A percentile compares a stretch with the other conserved stretches of the same genome.
These are phyloP conservation scores for Sebastes matsubarae DNA, from an alignment of 2,797 vertebrate genomes.

Conservation along the genomic window DNA sequence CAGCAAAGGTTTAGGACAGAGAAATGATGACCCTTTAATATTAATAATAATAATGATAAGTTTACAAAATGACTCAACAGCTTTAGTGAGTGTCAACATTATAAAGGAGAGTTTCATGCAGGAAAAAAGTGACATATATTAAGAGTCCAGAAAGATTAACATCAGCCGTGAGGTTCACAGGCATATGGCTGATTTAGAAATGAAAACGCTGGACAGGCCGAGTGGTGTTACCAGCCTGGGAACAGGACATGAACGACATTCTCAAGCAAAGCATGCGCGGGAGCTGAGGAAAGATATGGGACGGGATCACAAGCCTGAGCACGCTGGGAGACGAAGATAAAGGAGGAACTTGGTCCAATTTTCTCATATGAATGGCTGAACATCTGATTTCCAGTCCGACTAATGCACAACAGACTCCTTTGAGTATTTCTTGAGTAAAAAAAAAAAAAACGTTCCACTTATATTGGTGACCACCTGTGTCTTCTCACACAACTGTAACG, in stretches of 20 bases:
- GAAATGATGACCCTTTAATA: neutral
- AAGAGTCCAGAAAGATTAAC: neutral
- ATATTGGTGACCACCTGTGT: constrained; percentile 38
- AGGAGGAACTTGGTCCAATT: constrained; percentile 39
- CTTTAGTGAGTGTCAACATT: neutral
- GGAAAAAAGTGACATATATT: constrained; percentile 7
- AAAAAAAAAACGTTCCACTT: neutral
- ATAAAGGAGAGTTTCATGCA: constrained; percentile 14
- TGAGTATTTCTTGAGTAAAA: constrained; percentile 17
- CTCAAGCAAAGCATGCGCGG: constrained; percentile 66
- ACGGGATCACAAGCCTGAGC: constrained; percentile 45
- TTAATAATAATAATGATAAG: neutral
- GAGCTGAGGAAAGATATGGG: constrained; percentile 41
- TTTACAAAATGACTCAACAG: neutral
- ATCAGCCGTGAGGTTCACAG: constrained; percentile 14
- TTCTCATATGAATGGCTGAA: constrained; percentile 48
- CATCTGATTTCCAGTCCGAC: constrained; percentile 57
- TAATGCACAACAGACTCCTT: constrained; percentile 34
- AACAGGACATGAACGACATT: constrained; percentile 51
- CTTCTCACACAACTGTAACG: constrained; percentile 11
- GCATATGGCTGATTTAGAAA: constrained; percentile 33
- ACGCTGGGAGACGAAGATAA: constrained; percentile 33
- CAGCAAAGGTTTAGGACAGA: neutral
- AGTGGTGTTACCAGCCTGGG: constrained; percentile 45
- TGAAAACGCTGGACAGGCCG: constrained; percentile 9